These are phyloP conservation scores for Linnaemya tessellans DNA, from an alignment of 2,888 invertebrate species.

Conservation along the genomic window DNA sequence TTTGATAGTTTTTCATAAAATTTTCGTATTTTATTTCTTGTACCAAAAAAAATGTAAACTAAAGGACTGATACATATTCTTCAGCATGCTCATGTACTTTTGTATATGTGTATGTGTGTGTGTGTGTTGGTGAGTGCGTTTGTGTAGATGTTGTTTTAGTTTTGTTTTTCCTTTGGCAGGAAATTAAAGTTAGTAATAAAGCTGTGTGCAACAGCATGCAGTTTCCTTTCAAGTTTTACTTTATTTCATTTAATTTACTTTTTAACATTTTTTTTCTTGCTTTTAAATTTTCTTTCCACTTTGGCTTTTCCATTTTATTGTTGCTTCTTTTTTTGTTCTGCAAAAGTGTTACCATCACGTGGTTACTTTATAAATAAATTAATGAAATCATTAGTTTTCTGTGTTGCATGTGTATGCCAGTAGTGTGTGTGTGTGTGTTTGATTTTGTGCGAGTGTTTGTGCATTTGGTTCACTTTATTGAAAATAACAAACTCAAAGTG, in stretches of 20 bases:
- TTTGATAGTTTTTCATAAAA: slow-evolving; percentile 32
- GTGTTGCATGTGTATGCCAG: neutral
- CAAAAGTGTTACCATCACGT: slow-evolving; percentile 69
- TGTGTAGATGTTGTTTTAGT: slow-evolving; percentile 16
- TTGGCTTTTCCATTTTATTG: slow-evolving; percentile 54
- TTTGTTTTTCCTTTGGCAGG: slow-evolving; percentile 47
- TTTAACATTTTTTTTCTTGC: neutral
- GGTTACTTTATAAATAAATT: slow-evolving; percentile 74
- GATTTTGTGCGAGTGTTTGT: neutral
- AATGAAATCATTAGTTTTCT: slow-evolving; percentile 71
- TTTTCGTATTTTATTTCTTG: slow-evolving; percentile 3
- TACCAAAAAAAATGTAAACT: slow-evolving; percentile 14
- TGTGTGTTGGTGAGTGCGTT: slow-evolving; percentile 38
- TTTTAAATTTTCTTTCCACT: slow-evolving; percentile 4
- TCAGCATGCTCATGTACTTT: neutral
- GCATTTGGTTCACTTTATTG: slow-evolving; percentile 41
- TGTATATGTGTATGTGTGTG: slow-evolving; percentile 33
- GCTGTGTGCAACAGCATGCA: slow-evolving; percentile 68
- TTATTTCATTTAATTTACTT: slow-evolving; percentile 51
- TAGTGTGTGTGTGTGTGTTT: neutral
- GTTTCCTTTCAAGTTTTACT: slow-evolving; percentile 54
- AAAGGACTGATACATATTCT: slow-evolving; percentile 3
- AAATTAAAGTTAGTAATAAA: slow-evolving; percentile 67
- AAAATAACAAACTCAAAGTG: slow-evolving; percentile 68
- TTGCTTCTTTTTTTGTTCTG: slow-evolving; percentile 2